Evolutionary conservation across 1,140 invertebrate genomes (phyloP), one percentile per base, ranked within the genome.

Genomic region (Papilio xuthus): DNA sequence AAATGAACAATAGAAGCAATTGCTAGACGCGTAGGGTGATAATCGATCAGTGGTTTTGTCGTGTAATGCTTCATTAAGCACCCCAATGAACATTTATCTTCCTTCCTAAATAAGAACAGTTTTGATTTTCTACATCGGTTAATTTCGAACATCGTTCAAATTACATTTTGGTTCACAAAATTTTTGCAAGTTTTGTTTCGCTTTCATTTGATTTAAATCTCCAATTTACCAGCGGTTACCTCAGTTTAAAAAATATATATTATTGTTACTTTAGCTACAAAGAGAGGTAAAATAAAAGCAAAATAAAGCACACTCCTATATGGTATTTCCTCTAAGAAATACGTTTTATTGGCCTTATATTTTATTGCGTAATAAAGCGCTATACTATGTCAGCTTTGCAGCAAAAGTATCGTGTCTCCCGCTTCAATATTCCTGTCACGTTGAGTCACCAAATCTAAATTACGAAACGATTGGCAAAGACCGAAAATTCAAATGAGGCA

Each of bases 1-100:
- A 67, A 32, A 28, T 67, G 60, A 67, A 60, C 56, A 60, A 67
- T 67, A 32, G 60, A 67, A 67, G 60, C 60, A 67, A 67, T 67
- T 32, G 60, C 26, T 15, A 26, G 26, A 32, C 60, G 26, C 23
- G n/a, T 26, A 67, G 60, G 26, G 60, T 67, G 60, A 28, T 63
- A 63, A 63, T 63, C 60, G 26, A 67, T 67, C 60, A 67, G 26
- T 67, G 26, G 23, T 28, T 4, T 47, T 47, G 44, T 47, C 9
- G 53, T 56, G n/a, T 26, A 60, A 28, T 28, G 60, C 60, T 67
- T 67, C 60, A 63, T 63, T 28, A 67, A 67, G 15, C 60, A 0
- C 26, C 60, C 23, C 26, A 67, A 13, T 15, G 60, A 28, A 60
- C 23, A 60, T 67, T 67, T 67, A 32, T 67, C 60, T 67, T 67